These are phyloP conservation scores for Stegastes partitus DNA, from an alignment of 2,113 vertebrate genomes.

Conservation along the genomic window DNA sequence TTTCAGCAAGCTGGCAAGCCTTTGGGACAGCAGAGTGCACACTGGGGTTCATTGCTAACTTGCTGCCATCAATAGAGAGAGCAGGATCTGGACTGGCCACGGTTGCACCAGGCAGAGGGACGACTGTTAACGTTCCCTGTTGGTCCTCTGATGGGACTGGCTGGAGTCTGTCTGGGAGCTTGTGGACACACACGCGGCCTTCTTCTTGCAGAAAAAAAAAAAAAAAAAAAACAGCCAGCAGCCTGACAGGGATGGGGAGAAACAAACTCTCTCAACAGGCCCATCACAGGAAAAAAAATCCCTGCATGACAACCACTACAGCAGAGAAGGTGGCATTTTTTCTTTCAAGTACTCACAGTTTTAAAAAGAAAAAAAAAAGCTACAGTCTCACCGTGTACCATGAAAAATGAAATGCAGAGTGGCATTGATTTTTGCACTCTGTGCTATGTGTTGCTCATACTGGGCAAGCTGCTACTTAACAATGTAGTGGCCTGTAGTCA, in stretches of 20 bases:
- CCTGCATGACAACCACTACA: background rate
- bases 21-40: conserved; percentile 64
- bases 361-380: conserved; percentile 1
- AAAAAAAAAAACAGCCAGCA: conserved; percentile 17
- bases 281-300: conserved; percentile 23
- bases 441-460: conserved; percentile 73
- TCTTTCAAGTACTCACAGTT: conserved; percentile 5
- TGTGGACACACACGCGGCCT: conserved; percentile 30
- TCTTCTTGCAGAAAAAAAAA: conserved; percentile 5
- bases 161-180: conserved; percentile 53
- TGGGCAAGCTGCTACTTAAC: conserved; percentile 73
- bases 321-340: conserved; percentile 11
- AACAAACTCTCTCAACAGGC: conserved; percentile 41
- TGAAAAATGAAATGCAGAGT: conserved; percentile 69
- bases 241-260: conserved; percentile 37
- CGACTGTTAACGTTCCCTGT: conserved; percentile 38
- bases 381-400: conserved; percentile 15
- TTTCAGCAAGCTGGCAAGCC: conserved; percentile 79
- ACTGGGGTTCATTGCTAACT: conserved; percentile 68
- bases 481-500: conserved; percentile 72
- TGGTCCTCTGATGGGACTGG: conserved; percentile 47
- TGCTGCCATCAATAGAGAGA: conserved; percentile 66
- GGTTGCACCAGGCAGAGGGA: conserved; percentile 54
- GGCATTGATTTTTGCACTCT: conserved; percentile 78
- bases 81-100: conserved; percentile 54